Evolutionary conservation across 2,888 invertebrate species (phyloP).

Genomic region (Heteromyza rotundicornis): DNA sequence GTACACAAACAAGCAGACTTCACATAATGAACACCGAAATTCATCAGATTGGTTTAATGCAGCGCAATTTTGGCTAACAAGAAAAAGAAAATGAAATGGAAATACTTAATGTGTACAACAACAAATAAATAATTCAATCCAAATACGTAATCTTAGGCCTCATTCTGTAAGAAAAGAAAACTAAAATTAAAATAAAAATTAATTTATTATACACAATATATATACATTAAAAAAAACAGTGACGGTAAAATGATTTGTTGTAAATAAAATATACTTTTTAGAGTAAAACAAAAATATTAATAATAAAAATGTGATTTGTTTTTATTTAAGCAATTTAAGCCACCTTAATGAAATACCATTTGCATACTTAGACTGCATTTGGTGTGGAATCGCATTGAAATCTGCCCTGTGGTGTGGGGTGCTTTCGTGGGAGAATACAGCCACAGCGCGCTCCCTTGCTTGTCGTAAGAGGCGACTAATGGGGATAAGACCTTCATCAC

Average conservation of each 20-base stretch:
- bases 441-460: constrained; percentile 41
- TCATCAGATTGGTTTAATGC: too few relatives aligned
- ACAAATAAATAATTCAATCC: constrained; percentile 45
- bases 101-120: constrained; percentile 24
- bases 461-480: constrained; percentile 49
- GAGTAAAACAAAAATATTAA: constrained; percentile 45
- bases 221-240: constrained; percentile 36
- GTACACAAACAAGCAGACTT: too few relatives aligned
- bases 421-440: constrained; percentile 37
- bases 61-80: too few relatives aligned
- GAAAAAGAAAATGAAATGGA: too few relatives aligned
- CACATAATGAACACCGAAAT: too few relatives aligned
- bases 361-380: too few relatives aligned
- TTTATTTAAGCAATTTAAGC: constrained; percentile 42
- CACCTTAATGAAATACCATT: neutral
- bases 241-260: constrained; percentile 52
- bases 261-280: constrained; percentile 62
- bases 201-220: constrained; percentile 33
- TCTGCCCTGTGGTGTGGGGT: constrained; percentile 42
- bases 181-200: constrained; percentile 34
- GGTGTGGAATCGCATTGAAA: neutral
- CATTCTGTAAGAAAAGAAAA: constrained; percentile 60
- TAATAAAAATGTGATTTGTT: constrained; percentile 49
- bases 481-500: too few relatives aligned
- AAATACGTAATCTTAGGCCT: constrained; percentile 63